Base-by-base conservation (phyloP, 2,888 invertebrate genomes). In the Pogonocherus hispidulus region DNA sequence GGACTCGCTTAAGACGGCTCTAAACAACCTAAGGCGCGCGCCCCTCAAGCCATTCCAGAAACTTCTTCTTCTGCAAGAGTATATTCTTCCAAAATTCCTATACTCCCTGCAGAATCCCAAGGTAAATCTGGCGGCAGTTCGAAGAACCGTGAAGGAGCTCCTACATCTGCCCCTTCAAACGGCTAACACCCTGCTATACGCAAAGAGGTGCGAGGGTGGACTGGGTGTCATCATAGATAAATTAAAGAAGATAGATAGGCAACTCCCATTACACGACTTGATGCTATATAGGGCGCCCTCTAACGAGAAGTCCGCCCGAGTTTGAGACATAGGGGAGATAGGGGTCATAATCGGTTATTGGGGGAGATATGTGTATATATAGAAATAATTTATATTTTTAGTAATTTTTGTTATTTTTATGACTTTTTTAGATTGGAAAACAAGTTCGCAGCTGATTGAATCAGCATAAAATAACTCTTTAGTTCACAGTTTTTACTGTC, bases 161-260 rank as follows among this genome's bases (percentile, higher is more conserved):
- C 85, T 87, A 86, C 88, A 88, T 86, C 86, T 88, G 85, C 83
- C 86, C 84, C 85, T 85, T 2, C 80, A 73, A 76, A 81, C 66
- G 72, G 79, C 75, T 69, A 78, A 74, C 80, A 81, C 76, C 75
- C 78, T 56, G 69, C 71, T 76, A 63, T 80, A 71, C 70, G 27
- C 27, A n/a, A n/a, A n/a, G n/a, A n/a, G n/a, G n/a, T n/a, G n/a
- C n/a, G n/a, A n/a, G n/a, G n/a, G n/a, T n/a, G n/a, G n/a, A n/a
- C n/a, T n/a, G n/a, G n/a, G n/a, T 23, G 6, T 8, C 9, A n/a
- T 14, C 41, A 41, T 41, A 41, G 41, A 41, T 41, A 41, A 41
- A 41, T 32, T 6, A 32, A n/a, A 9, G 9, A 9, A 9, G 14
- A 9, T 41, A 41, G 41, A 41, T 41, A 41, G 41, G 41, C 41